Base-by-base conservation (phyloP, 23 tunicate species). In the Trididemnum clinides region DNA sequence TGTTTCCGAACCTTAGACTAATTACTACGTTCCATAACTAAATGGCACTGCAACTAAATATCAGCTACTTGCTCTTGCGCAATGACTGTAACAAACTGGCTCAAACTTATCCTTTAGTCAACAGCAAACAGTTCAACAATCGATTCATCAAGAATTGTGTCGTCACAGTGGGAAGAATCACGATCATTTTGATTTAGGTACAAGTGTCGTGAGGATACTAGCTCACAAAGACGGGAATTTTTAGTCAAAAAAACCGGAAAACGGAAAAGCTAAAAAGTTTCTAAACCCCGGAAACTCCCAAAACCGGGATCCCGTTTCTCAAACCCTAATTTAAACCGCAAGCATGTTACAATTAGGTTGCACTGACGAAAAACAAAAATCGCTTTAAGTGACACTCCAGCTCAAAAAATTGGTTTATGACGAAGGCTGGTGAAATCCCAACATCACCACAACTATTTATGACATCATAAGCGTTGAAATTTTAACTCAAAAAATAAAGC, bases 281-380 rank as follows among this genome's bases (percentile, higher is more conserved):
- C 65, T 26, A 78, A 51, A 26, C 30, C 66, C 65, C 26, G 83
- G 35, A 27, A 78, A 5, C 38, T 74, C 80, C 50, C 34, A 23
- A 51, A 78, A 51, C 66, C 66, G 83, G 83, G 66, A 50, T 51
- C 83, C 83, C 66, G 83, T n/a, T 51, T 78, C 39, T 25, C 83
- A 78, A 78, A 51, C 83, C 66, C 83, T 78, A 78, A 51, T 51
- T n/a, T n/a, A n/a, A n/a, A n/a, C n/a, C n/a, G n/a, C n/a, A n/a
- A n/a, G n/a, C n/a, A n/a, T n/a, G n/a, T n/a, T n/a, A n/a, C n/a
- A n/a, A n/a, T n/a, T n/a, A n/a, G n/a, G n/a, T n/a, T n/a, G n/a
- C n/a, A n/a, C n/a, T n/a, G n/a, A n/a, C n/a, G n/a, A n/a, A n/a
- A n/a, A n/a, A n/a, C n/a, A n/a, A n/a, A n/a, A n/a, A n/a, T n/a